Evolutionary conservation across 2,888 invertebrate species (phyloP).

Genomic region (Lacanobia wlatinum): DNA sequence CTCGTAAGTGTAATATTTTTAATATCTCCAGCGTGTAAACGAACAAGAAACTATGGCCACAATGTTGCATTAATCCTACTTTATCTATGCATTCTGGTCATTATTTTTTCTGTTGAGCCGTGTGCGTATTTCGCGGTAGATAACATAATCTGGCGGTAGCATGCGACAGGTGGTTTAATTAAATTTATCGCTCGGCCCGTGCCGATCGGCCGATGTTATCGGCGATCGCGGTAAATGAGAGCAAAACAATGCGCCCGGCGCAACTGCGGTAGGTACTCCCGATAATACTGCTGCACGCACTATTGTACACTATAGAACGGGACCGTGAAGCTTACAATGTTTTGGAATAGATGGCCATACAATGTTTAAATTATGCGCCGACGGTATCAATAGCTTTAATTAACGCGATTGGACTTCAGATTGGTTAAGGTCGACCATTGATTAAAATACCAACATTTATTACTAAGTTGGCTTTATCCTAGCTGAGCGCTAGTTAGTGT

Average conservation of each 20-base stretch:
- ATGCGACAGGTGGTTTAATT: constrained; percentile 81
- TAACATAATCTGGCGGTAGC: constrained; percentile 77
- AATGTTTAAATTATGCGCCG: constrained; percentile 53
- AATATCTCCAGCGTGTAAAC: constrained; percentile 55
- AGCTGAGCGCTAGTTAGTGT: constrained; percentile 14
- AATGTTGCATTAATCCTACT: constrained; percentile 62
- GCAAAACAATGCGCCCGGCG: constrained; percentile 71
- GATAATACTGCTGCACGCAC: constrained; percentile 64
- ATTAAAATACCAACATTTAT: constrained; percentile 59
- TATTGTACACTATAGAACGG: constrained; percentile 68
- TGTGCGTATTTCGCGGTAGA: constrained; percentile 75
- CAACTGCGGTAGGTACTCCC: constrained; percentile 72
- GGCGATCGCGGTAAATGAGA: constrained; percentile 68
- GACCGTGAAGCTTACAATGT: constrained; percentile 61
- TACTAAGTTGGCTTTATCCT: constrained; percentile 39
- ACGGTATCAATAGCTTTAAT: constrained; percentile 59
- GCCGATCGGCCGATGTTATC: constrained; percentile 72
- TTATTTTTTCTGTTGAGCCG: constrained; percentile 63
- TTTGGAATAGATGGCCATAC: constrained; percentile 58
- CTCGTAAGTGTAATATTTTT: constrained; percentile 48
- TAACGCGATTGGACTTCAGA: constrained; percentile 60
- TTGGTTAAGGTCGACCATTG: constrained; percentile 54
- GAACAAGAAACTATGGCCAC: constrained; percentile 52
- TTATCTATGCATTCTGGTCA: constrained; percentile 70
- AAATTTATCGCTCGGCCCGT: constrained; percentile 80